phyloP scores from a whole-genome alignment of 2,113 vertebrate species.

The Pollimyrus isidori region DNA sequence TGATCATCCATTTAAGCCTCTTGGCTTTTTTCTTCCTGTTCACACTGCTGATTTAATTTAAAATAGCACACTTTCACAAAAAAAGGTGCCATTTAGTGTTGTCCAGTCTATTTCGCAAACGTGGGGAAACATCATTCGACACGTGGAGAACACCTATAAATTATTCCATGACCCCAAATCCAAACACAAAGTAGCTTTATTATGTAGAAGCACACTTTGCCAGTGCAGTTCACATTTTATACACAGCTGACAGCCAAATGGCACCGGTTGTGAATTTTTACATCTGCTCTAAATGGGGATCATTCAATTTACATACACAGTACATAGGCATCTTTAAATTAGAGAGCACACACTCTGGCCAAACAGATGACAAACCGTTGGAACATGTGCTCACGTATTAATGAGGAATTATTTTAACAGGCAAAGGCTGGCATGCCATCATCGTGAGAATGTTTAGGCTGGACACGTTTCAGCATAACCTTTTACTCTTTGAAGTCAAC shows the following conservation, averaged over 20 bases:
- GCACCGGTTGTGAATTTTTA: background rate
- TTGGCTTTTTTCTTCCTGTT: background rate
- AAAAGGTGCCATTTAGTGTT: background rate
- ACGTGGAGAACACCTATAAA: background rate
- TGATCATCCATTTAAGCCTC: background rate
- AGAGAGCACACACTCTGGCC: conserved; percentile 29
- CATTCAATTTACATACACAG: background rate
- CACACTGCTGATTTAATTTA: background rate
- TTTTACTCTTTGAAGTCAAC: background rate
- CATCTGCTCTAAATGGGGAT: background rate
- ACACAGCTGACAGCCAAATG: background rate
- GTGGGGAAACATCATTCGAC: background rate
- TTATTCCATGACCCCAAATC: background rate
- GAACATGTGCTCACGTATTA: conserved; percentile 64
- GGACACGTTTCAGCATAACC: conserved; percentile 51
- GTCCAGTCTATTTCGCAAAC: background rate
- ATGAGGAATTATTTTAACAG: conserved; percentile 62
- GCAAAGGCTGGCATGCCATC: conserved; percentile 61
- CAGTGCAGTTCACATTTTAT: background rate
- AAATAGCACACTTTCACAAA: background rate
- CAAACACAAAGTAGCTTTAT: background rate
- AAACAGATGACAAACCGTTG: conserved; percentile 54
- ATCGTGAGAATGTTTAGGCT: conserved; percentile 61
- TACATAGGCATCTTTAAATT: conserved; percentile 6
- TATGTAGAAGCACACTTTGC: background rate